These are phyloP conservation scores for Podarcis raffonei DNA, from an alignment of 2,113 vertebrate species.

Conservation along the genomic window DNA sequence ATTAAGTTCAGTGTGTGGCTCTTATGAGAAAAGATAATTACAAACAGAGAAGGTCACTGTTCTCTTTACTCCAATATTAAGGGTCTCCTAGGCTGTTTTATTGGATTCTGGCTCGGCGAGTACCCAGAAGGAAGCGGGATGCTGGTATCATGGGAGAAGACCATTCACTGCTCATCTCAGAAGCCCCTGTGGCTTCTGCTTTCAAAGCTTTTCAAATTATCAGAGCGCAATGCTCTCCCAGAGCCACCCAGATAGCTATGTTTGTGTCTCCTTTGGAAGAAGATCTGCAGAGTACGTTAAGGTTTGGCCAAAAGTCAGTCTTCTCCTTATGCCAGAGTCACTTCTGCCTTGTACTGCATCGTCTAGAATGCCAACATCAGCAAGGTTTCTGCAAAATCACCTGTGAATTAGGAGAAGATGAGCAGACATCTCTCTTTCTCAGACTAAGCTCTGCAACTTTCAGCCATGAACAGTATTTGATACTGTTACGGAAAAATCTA, in stretches of 20 bases:
- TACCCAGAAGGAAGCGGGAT: slow-evolving; percentile 1
- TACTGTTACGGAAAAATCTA: no score
- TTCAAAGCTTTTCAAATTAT: background rate
- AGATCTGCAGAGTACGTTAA: no score
- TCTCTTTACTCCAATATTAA: slow-evolving; percentile 45
- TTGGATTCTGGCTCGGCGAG: slow-evolving; percentile 5
- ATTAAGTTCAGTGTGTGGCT: slow-evolving; percentile 69
- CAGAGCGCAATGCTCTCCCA: background rate
- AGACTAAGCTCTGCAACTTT: no score
- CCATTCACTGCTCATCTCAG: background rate
- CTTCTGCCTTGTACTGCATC: no score
- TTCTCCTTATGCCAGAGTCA: no score
- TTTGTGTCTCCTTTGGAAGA: no score
- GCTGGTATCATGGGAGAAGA: rapidly evolving
- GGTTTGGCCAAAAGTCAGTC: no score
- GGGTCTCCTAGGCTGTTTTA: slow-evolving; percentile 53
- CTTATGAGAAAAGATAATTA: slow-evolving; percentile 75
- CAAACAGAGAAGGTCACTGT: slow-evolving; percentile 57
- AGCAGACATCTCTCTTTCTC: no score
- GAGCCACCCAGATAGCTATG: background rate
- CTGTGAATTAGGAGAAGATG: no score
- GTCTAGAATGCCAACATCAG: no score
- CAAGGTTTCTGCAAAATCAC: no score
- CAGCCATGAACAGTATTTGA: no score
- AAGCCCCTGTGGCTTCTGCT: background rate